Evolutionary conservation across 2,888 invertebrate species (phyloP), one percentile per base, ranked within the genome.

Genomic region (Ochropleura plecta): DNA sequence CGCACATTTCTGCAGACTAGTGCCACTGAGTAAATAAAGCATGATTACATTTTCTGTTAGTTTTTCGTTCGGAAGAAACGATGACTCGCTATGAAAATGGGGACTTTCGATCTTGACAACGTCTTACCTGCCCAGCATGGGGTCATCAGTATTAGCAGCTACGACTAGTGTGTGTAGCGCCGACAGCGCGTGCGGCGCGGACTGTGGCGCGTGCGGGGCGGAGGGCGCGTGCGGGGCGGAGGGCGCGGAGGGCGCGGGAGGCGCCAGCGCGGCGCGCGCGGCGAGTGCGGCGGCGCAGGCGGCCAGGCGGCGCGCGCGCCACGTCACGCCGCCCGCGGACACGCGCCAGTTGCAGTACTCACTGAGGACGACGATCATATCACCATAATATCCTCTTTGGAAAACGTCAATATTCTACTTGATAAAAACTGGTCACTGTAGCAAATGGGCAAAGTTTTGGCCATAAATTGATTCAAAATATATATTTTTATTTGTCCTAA

Each of bases 331-430:
- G 71, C 97, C 97, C 81, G 97, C 97, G 87, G 98, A 97, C 74
- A 79, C 82, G 93, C 98, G 97, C 90, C 97, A 97, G 84, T 97
- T 97, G 91, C 98, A 98, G 95, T 98, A 98, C 93, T 99, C 99
- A 92, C 98, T 98, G 94, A 16, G 40, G 40, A n/a, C 10, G 18
- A 16, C 30, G 30, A 30, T 3, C 44, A 66, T 40, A 3, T 9
- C 5, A 16, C 30, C 40, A 8, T 14, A 20, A 8, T 14, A 20
- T 0, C 20, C 7, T n/a, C 7, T 3, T 48, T 40, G 10, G 3
- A 16, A 46, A 30, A 62, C 68, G 9, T 5, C 3, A 20, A 18
- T 42, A 16, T 2, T n/a, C 6, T 10, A 16, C 20, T 5, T 5
- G 20, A 30, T 18, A 30, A 5, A 49, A 30, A 65, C 12, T 49